These are phyloP conservation scores for Vulpes ferrilata DNA, from an alignment of 2,113 vertebrate genomes.

Conservation along the genomic window DNA sequence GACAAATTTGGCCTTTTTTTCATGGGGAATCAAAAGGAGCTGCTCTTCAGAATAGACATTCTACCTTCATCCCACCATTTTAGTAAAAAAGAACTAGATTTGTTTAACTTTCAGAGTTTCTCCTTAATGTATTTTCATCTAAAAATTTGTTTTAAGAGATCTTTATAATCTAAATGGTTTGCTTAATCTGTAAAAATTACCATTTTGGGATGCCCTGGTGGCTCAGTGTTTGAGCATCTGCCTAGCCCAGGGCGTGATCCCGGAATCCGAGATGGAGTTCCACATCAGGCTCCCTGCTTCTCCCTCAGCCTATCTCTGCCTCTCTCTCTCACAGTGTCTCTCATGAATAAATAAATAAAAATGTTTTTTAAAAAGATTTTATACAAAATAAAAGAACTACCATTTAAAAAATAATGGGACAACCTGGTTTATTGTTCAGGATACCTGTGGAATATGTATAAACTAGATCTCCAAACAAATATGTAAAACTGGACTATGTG, in stretches of 20 bases:
- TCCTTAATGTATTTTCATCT: conserved; percentile 43
- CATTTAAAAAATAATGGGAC: conserved; percentile 42
- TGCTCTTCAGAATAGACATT: conserved; percentile 37
- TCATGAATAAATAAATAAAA: too few relatives aligned
- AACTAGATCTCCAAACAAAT: conserved; percentile 57
- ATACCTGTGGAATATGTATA: conserved; percentile 29
- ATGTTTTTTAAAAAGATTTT: too few relatives aligned
- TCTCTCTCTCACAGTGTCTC: too few relatives aligned
- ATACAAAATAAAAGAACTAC: conserved; percentile 46
- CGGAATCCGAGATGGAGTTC: too few relatives aligned
- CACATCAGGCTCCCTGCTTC: too few relatives aligned
- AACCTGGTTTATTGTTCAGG: neutral
- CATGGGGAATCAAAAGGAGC: neutral
- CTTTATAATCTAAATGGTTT: conserved; percentile 46
- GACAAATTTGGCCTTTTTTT: conserved; percentile 65
- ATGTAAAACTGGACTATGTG: conserved; percentile 68
- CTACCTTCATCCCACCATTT: conserved; percentile 16
- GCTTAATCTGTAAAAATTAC: neutral
- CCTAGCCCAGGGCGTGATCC: too few relatives aligned
- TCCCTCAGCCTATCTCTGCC: too few relatives aligned
- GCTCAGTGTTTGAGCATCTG: too few relatives aligned
- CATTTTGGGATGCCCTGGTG: too few relatives aligned
- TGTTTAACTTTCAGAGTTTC: conserved; percentile 49
- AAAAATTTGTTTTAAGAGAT: conserved; percentile 24
- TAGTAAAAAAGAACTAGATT: conserved; percentile 45